Conservation (phyloP, 2,888 invertebrate species). For the Craniophora ligustri region DNA sequence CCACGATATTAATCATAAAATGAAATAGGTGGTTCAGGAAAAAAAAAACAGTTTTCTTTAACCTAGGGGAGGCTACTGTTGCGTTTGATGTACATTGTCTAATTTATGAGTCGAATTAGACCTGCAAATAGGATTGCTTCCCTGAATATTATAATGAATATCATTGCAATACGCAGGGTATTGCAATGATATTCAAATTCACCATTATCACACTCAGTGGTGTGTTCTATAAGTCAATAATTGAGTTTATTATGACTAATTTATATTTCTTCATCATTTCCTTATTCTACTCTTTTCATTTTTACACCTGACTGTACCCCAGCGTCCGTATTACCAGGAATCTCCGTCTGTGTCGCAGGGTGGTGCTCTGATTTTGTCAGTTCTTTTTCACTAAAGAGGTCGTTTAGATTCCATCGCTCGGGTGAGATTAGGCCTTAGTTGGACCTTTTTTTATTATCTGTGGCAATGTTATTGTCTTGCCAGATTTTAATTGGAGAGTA, state of each 20-base stretch:
- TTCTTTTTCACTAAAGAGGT: conserved; percentile 76
- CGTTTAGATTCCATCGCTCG: conserved; percentile 70
- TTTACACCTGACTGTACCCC: conserved; percentile 50
- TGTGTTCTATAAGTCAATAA: not conserved
- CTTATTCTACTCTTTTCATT: not conserved
- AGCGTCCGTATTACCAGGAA: conserved; percentile 58
- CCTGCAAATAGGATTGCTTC: too few species aligned
- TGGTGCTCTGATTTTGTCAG: conserved; percentile 65
- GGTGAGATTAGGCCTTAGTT: conserved; percentile 38
- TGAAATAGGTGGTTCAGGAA: too few species aligned
- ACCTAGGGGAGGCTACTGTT: too few species aligned
- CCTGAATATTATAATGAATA: too few species aligned
- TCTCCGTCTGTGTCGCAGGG: conserved; percentile 58
- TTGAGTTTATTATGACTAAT: not conserved
- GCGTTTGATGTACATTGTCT: too few species aligned
- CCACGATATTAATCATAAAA: too few species aligned
- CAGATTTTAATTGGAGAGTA: conserved; percentile 21
- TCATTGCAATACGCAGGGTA: too few species aligned
- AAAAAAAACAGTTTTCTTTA: too few species aligned
- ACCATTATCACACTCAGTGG: too few species aligned
- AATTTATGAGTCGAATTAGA: too few species aligned
- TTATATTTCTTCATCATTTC: not conserved
- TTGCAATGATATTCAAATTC: too few species aligned
- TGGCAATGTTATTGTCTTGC: conserved; percentile 16
- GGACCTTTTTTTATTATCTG: conserved; percentile 30